Evolutionary conservation across 2,888 invertebrate genomes (phyloP).

Genomic region (Argynnis bischoffii): DNA sequence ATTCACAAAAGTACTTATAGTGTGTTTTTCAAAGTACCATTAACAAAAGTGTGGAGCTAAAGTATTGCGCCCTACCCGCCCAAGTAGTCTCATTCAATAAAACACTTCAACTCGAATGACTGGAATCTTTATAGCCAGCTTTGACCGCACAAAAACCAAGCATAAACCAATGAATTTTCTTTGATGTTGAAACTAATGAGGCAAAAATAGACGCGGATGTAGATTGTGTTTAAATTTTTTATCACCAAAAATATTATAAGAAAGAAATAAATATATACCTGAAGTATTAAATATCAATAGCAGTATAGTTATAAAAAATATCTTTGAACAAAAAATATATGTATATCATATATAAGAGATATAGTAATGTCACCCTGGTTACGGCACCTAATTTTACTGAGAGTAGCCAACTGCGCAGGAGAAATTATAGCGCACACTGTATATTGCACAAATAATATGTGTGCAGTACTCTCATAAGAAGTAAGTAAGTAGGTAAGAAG

Average conservation of each 20-base stretch:
- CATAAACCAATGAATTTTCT: constrained; percentile 36
- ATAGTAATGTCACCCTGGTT: too few relatives aligned
- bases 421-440: too few relatives aligned
- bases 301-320: too few relatives aligned
- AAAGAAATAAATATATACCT: neutral
- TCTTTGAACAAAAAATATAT: too few relatives aligned
- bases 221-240: constrained; percentile 33
- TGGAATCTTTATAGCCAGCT: constrained; percentile 33
- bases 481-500: too few relatives aligned
- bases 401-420: too few relatives aligned
- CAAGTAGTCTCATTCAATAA: constrained; percentile 23
- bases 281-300: too few relatives aligned
- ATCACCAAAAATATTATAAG: constrained; percentile 1
- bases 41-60: constrained; percentile 2
- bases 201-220: constrained; percentile 41
- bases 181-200: constrained; percentile 42
- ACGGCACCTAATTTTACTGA: too few relatives aligned
- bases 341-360: too few relatives aligned
- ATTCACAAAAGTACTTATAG: neutral
- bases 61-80: constrained; percentile 5
- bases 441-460: too few relatives aligned
- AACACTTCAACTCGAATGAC: constrained; percentile 28
- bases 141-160: constrained; percentile 36
- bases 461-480: too few relatives aligned
- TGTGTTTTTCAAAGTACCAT: constrained; percentile 6